Percentiles rank a stretch among this genome's conserved stretches.
These are phyloP conservation scores for Macheiramphus alcinus DNA, from an alignment of 2,113 vertebrate genomes.

Conservation along the genomic window DNA sequence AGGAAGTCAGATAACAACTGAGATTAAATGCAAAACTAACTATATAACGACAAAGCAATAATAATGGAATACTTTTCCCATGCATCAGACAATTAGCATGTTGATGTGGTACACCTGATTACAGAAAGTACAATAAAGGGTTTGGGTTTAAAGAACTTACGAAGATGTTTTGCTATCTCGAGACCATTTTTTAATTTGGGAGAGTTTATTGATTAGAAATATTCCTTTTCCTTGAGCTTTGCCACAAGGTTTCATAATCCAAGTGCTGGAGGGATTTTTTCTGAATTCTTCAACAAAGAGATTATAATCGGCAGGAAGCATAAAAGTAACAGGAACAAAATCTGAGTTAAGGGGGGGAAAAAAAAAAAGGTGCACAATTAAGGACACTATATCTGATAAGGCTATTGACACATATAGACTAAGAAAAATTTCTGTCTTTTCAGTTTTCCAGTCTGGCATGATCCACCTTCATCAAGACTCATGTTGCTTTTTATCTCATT, in stretches of 20 bases:
- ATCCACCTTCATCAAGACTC: neutral
- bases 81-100: neutral
- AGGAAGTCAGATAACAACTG: neutral
- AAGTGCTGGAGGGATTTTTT: slow-evolving; percentile 95
- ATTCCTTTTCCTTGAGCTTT: slow-evolving; percentile 98
- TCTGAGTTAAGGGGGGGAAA: slow-evolving; percentile 66
- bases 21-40: neutral
- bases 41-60: neutral
- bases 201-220: slow-evolving; percentile 98
- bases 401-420: neutral
- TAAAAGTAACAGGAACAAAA: slow-evolving; percentile 96
- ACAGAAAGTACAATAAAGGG: neutral
- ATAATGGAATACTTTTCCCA: neutral
- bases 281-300: slow-evolving; percentile 97
- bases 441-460: neutral
- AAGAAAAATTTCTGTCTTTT: neutral
- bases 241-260: slow-evolving; percentile 99
- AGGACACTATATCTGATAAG: neutral
- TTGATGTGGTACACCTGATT: neutral
- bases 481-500: neutral
- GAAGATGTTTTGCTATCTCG: slow-evolving; percentile 94
- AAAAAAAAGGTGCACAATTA: neutral
- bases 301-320: slow-evolving; percentile 97
- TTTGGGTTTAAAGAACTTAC: slow-evolving; percentile 71
- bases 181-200: slow-evolving; percentile 98